These are phyloP conservation scores for Chiridota heheva DNA, from an alignment of 35 echinoderm and acorn worm genomes.

Conservation along the genomic window DNA sequence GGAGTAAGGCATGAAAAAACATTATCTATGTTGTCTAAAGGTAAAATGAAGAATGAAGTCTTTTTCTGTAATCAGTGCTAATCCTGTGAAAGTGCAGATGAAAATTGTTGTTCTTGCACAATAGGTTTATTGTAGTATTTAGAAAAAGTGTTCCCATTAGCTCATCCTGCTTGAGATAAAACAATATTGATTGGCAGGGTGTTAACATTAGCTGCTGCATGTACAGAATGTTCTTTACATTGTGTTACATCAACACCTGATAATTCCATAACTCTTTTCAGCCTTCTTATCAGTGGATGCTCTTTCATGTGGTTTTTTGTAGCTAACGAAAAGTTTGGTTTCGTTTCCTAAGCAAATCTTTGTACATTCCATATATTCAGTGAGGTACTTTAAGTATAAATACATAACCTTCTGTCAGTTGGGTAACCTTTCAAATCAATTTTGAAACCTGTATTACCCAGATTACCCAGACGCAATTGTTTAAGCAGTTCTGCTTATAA, in stretches of 20 bases:
- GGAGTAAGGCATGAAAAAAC: background rate
- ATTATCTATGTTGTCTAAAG: background rate
- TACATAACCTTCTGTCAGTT: slow-evolving; percentile 30
- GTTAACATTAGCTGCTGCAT: slow-evolving; percentile 39
- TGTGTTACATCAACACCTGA: slow-evolving; percentile 30
- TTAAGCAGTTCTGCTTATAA: too few species aligned
- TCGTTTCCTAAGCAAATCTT: slow-evolving; percentile 3
- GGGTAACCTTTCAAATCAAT: slow-evolving; percentile 39
- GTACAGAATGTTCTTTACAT: slow-evolving; percentile 41
- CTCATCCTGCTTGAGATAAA: slow-evolving; percentile 37
- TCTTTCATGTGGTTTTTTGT: slow-evolving; percentile 25
- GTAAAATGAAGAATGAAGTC: background rate
- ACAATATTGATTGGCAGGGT: slow-evolving; percentile 33
- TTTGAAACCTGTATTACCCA: slow-evolving; percentile 23
- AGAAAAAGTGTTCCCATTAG: slow-evolving; percentile 42
- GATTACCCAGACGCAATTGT: too few species aligned
- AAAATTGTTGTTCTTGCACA: background rate
- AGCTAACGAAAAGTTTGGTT: slow-evolving; percentile 52
- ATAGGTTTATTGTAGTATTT: slow-evolving; percentile 39
- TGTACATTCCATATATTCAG: slow-evolving; percentile 38
- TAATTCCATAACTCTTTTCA: background rate
- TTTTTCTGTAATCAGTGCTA: slow-evolving; percentile 5
- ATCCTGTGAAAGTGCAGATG: background rate
- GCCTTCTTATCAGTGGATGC: slow-evolving; percentile 38
- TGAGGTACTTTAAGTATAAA: too few species aligned